phyloP scores from a whole-genome alignment of 2,113 vertebrate genomes.

The Daphoenositta chrysoptera region DNA sequence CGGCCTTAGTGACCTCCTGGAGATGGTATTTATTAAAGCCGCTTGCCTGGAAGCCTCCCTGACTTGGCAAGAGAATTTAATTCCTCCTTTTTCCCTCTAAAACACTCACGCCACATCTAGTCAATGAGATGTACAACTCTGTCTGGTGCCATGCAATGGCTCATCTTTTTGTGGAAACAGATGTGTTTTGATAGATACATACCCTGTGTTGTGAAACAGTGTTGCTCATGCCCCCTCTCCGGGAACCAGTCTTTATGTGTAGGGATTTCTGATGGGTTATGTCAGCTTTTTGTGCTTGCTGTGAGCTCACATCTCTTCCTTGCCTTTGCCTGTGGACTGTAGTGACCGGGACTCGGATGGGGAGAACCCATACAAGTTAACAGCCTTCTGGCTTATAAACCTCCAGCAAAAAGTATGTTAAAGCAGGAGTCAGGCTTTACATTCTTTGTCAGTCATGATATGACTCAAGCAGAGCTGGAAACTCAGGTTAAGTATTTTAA shows the following conservation, averaged over 20 bases:
- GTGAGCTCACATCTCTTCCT: background rate
- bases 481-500: background rate
- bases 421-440: background rate
- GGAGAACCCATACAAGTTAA: background rate
- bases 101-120: background rate
- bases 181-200: background rate
- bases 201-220: background rate
- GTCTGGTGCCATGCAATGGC: background rate
- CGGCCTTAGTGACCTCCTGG: background rate
- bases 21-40: background rate
- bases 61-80: background rate
- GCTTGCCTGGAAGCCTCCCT: background rate
- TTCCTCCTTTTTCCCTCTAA: rapidly evolving
- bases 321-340: background rate
- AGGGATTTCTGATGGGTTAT: background rate
- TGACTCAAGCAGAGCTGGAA: background rate
- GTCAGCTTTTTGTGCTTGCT: background rate
- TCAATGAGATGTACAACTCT: background rate
- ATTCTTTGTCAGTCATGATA: background rate
- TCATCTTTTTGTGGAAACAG: background rate
- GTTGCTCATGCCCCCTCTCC: background rate
- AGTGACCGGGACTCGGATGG: background rate
- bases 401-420: background rate
- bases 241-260: background rate
- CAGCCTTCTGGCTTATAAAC: background rate